Conservation (phyloP, 1,140 invertebrate genomes). For the Platyscapa corneri region DNA sequence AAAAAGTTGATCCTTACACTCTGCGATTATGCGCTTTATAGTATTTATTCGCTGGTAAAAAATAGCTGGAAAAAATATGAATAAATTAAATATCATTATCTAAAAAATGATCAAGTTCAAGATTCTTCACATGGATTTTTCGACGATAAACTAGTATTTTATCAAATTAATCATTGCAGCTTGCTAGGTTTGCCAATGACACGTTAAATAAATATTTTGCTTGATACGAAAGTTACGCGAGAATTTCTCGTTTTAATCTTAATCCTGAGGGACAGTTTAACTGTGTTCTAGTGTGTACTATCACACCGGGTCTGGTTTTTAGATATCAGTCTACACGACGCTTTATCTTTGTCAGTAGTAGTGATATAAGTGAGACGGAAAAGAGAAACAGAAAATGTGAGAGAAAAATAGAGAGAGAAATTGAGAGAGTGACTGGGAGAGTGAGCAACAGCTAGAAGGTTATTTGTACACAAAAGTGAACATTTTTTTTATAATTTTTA, state of each 20-base stretch:
- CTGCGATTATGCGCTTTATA: neutral
- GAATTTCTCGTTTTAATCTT: slow-evolving; percentile 34
- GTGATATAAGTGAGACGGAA: neutral
- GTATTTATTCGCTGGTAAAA: neutral
- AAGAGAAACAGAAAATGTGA: neutral
- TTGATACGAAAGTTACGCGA: neutral
- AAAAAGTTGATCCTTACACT: neutral
- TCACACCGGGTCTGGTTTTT: neutral
- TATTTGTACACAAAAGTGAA: too few species aligned
- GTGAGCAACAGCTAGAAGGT: too few species aligned
- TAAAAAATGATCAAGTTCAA: neutral
- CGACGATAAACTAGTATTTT: neutral
- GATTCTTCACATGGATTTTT: neutral
- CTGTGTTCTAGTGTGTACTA: neutral
- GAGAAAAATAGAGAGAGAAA: neutral
- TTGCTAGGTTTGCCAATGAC: neutral
- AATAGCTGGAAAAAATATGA: neutral
- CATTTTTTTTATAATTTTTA: too few species aligned
- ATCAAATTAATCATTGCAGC: neutral
- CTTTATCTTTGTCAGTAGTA: neutral
- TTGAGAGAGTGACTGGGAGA: neutral
- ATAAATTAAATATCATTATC: neutral
- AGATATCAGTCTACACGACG: neutral
- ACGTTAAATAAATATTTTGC: slow-evolving; percentile 27
- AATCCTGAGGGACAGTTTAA: slow-evolving; percentile 9